phyloP scores from a whole-genome alignment of 2,888 invertebrate species.

The Halictus ligatus region DNA sequence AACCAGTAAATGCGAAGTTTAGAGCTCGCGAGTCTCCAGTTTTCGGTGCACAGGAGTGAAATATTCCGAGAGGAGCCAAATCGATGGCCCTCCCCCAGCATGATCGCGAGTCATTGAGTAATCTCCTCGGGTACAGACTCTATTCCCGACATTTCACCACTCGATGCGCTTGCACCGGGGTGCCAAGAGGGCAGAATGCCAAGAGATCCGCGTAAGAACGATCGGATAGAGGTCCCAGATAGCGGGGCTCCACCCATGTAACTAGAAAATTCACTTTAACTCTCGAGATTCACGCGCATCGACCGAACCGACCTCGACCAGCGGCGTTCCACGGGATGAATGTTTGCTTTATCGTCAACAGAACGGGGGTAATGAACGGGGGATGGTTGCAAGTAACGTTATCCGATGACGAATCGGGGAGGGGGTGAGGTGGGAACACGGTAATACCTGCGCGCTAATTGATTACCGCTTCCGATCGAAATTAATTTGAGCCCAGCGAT shows the following conservation, averaged over 20 bases:
- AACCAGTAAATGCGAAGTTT: not conserved
- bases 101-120: slow-evolving; percentile 46
- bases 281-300: slow-evolving; percentile 28
- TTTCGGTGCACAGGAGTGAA: not conserved
- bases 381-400: not conserved
- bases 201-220: slow-evolving; percentile 58
- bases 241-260: slow-evolving; percentile 45
- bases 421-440: not conserved
- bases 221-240: slow-evolving; percentile 52
- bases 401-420: not conserved
- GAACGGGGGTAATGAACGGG: not conserved
- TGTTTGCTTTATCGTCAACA: slow-evolving; percentile 2
- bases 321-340: not conserved
- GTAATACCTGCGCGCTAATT: not conserved
- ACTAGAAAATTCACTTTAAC: slow-evolving; percentile 56
- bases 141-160: slow-evolving; percentile 54
- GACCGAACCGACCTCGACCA: slow-evolving; percentile 15
- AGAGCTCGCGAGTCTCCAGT: not conserved
- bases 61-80: not conserved
- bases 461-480: slow-evolving; percentile 3
- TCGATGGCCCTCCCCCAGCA: not conserved
- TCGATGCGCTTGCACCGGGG: slow-evolving; percentile 18
- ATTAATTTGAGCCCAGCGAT: not conserved
- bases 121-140: slow-evolving; percentile 48
- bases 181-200: slow-evolving; percentile 61